Evolutionary conservation across 1,140 invertebrate species (phyloP), one percentile per base, ranked within the genome.

Genomic region (Lysiphlebus fabarum): DNA sequence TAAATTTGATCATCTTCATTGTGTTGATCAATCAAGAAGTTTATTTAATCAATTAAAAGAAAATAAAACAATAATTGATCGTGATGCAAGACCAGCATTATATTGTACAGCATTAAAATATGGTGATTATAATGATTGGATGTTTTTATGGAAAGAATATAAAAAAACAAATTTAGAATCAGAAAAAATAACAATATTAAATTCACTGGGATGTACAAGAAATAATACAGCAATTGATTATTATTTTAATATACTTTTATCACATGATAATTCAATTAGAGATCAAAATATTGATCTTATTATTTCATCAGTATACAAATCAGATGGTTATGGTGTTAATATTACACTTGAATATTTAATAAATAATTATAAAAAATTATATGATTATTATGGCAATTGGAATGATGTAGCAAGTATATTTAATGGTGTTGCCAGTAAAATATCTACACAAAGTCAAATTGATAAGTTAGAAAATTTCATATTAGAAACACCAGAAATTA

Each of bases 151-250:
- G 67, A 57, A 80, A 5, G 72, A 73, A 38, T 86, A 86, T 63
- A 72, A 75, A 47, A 62, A 70, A 0, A 79, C 81, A 0, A 73
- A 81, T 40, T 82, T 83, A 56, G 78, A 82, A 0, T 80, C 83
- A 0, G 83, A 87, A 56, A 83, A 84, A 73, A 78, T 83, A 10
- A 75, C 84, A n/a, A 84, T 86, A n/a, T 70, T 87, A 0, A 70
- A 79, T 0, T 78, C 84, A 2, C 75, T 87, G 1, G 84, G 81
- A 3, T 86, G 85, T 66, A 82, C 84, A 5, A 79, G 58, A 41
- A 70, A 84, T 41, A 60, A 68, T 5, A 63, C 67, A 36, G 67
- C 75, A 58, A 47, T 66, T 33, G 53, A 9, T 14, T 82, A 81
- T 59, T 82, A 82, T 59, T 65, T 84, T 7, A 74, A 75, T 38